A percentile compares a stretch with the other conserved stretches of the same genome.
phyloP scores from a whole-genome alignment of 1,140 invertebrate genomes.

The Drosophila bocqueti region DNA sequence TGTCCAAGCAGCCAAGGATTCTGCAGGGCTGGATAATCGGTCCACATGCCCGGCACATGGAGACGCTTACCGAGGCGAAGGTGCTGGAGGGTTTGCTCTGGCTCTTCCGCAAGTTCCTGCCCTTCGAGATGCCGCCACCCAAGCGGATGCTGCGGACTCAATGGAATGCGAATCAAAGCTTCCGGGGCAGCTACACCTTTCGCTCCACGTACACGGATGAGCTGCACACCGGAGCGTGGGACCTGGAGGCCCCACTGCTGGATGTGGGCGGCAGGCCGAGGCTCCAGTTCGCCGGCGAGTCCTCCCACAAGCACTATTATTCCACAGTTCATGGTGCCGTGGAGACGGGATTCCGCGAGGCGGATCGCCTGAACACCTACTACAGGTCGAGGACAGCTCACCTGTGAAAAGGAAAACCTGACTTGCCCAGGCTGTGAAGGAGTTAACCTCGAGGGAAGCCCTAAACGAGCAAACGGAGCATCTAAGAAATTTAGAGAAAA shows the following conservation, averaged over 20 bases:
- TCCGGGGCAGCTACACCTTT: slow-evolving; percentile 90
- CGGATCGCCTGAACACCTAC: slow-evolving; percentile 86
- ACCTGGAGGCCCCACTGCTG: slow-evolving; percentile 87
- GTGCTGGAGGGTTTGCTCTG: slow-evolving; percentile 85
- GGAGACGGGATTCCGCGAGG: slow-evolving; percentile 91
- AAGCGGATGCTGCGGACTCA: slow-evolving; percentile 75
- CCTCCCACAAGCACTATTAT: slow-evolving; percentile 88
- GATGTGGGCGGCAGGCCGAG: slow-evolving; percentile 86
- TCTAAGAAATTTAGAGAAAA: too few relatives aligned
- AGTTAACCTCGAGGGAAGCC: background rate
- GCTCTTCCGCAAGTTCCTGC: slow-evolving; percentile 85
- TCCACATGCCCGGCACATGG: slow-evolving; percentile 86
- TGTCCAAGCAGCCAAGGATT: slow-evolving; percentile 88
- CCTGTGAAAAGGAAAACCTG: slow-evolving; percentile 22
- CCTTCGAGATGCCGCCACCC: slow-evolving; percentile 52
- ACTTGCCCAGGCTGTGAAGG: too few relatives aligned
- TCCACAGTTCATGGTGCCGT: slow-evolving; percentile 93
- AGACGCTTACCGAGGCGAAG: slow-evolving; percentile 85
- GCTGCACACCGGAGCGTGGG: slow-evolving; percentile 84
- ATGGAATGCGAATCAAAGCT: slow-evolving; percentile 90
- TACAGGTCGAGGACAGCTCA: slow-evolving; percentile 53
- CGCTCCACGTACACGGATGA: slow-evolving; percentile 87
- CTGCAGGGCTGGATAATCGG: slow-evolving; percentile 89
- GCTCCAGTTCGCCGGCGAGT: slow-evolving; percentile 91
- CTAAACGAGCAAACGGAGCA: background rate